A percentile compares a stretch with the other conserved stretches of the same genome.
Evolutionary conservation across 2,113 vertebrate genomes (phyloP).

Genomic region (Barnardius zonarius): DNA sequence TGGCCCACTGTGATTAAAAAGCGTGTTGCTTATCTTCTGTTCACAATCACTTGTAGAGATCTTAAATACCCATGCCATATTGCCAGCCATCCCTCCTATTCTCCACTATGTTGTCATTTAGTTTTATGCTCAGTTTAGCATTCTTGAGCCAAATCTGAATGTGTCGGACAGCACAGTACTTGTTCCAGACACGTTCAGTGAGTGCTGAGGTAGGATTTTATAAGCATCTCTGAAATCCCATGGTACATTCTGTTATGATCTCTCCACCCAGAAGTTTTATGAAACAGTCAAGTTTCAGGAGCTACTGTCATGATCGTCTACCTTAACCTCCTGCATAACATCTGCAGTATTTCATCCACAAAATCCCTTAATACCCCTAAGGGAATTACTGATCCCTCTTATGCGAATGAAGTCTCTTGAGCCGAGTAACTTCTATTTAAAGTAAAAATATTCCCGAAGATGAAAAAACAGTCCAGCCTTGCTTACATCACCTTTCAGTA

Average conservation of each 20-base stretch:
- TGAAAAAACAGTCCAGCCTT: background rate
- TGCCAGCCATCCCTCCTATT: background rate
- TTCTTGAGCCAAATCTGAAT: background rate
- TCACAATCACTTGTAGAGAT: background rate
- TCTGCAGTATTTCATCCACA: background rate
- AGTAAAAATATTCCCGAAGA: background rate
- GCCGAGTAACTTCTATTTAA: slow-evolving; percentile 12
- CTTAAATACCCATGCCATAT: background rate
- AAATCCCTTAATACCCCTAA: background rate
- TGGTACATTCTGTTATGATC: background rate
- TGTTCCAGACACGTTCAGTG: background rate
- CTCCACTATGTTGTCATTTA: background rate
- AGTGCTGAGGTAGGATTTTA: slow-evolving; percentile 16
- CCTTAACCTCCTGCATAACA: background rate
- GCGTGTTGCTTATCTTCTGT: background rate
- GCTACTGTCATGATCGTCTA: background rate
- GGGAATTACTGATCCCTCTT: background rate
- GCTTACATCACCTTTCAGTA: slow-evolving; percentile 34
- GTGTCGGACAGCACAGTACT: background rate
- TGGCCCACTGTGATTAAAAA: background rate
- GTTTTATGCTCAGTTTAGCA: background rate
- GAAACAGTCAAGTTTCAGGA: slow-evolving; percentile 17
- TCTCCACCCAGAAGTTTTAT: slow-evolving; percentile 20
- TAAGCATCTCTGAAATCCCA: background rate
- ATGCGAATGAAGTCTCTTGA: background rate